Conservation (phyloP, 2,888 invertebrate species). For the Orthonevra nobilis region DNA sequence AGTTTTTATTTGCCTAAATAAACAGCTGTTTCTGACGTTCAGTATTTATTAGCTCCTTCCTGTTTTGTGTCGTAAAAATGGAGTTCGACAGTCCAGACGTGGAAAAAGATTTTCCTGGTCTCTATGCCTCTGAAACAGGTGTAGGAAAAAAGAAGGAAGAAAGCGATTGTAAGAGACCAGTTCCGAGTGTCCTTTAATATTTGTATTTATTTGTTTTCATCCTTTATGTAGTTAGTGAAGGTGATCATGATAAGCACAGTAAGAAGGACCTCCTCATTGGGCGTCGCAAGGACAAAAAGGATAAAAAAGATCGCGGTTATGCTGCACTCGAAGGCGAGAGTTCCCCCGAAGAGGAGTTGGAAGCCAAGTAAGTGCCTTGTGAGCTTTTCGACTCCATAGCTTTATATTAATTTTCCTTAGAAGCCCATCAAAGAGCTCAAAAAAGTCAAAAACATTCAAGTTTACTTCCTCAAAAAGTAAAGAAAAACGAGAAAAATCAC, state of each 20-base stretch:
- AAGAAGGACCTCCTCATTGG: slow-evolving; percentile 90
- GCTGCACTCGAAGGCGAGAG: slow-evolving; percentile 93
- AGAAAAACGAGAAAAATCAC: slow-evolving; percentile 91
- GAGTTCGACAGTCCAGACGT: slow-evolving; percentile 88
- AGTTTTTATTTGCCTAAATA: not conserved
- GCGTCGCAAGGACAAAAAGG: slow-evolving; percentile 91
- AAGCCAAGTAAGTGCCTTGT: slow-evolving; percentile 84
- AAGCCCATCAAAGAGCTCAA: slow-evolving; percentile 89
- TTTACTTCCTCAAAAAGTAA: slow-evolving; percentile 91
- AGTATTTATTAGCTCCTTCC: not conserved
- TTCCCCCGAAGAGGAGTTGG: slow-evolving; percentile 93
- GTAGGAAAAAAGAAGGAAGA: slow-evolving; percentile 84
- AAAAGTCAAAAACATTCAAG: slow-evolving; percentile 93
- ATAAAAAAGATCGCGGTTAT: slow-evolving; percentile 93
- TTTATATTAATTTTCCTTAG: slow-evolving; percentile 78
- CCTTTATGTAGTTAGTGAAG: slow-evolving; percentile 86
- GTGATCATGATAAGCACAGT: slow-evolving; percentile 88
- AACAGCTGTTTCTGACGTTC: slow-evolving; percentile 23
- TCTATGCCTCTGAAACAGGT: slow-evolving; percentile 90
- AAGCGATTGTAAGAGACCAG: slow-evolving; percentile 90
- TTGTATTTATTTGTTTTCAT: not conserved
- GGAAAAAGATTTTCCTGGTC: slow-evolving; percentile 93
- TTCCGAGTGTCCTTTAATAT: too few relatives aligned
- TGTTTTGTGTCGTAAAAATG: slow-evolving; percentile 71
- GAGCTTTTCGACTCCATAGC: too few relatives aligned